Evolutionary conservation across 1,140 invertebrate genomes (phyloP).

Genomic region (Bombus picipes): DNA sequence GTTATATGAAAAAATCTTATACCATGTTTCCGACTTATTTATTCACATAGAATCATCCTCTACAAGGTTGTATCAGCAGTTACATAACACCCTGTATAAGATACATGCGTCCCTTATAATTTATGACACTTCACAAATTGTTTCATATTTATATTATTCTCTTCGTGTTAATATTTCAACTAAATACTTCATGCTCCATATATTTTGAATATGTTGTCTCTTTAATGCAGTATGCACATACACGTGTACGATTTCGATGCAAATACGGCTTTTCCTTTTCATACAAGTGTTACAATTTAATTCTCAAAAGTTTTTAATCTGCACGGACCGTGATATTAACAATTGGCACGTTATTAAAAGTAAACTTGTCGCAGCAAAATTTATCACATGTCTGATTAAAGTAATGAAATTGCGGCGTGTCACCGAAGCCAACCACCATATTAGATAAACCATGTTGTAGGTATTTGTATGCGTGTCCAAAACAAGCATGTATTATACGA

Average conservation of each 20-base stretch:
- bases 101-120: too few species aligned
- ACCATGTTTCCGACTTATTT: too few species aligned
- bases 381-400: constrained; percentile 4
- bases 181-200: too few species aligned
- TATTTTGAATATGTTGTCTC: not conserved
- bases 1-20: too few species aligned
- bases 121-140: too few species aligned
- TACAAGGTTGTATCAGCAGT: too few species aligned
- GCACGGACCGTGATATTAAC: not conserved
- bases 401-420: constrained; percentile 13
- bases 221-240: not conserved
- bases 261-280: not conserved
- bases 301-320: not conserved
- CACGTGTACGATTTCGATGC: not conserved
- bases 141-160: too few species aligned
- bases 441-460: constrained; percentile 2
- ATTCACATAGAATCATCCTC: too few species aligned
- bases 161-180: too few species aligned
- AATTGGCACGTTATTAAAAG: not conserved
- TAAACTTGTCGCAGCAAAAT: not conserved
- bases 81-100: too few species aligned
- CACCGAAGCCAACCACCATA: not conserved
- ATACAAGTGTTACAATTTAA: not conserved
- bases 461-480: not conserved
- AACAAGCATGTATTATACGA: not conserved